Evolutionary conservation across 2,113 vertebrate genomes (phyloP), one percentile per base, ranked within the genome.

Genomic region (Strix uralensis): DNA sequence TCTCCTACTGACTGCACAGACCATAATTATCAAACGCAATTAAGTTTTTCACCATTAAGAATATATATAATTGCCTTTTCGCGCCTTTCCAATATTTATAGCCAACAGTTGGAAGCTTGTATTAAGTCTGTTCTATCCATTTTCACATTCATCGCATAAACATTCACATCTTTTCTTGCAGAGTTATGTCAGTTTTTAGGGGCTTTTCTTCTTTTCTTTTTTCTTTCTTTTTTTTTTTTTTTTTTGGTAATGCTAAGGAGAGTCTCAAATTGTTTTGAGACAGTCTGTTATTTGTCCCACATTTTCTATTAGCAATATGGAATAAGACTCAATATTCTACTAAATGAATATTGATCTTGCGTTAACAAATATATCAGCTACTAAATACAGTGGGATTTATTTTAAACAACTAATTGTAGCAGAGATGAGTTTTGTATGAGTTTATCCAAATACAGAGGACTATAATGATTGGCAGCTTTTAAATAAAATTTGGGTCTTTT

Each of bases 1-100:
- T 6, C 47, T 87, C 73, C 86, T 84, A 59, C 26, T 88, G 89
- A 62, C 81, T 88, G 42, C 54, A 52, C 6, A 88, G 46, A 62
- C 78, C 78, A 29, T 62, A 92, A 95, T 94, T 92, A 91, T 10
- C 19, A 91, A 77, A 70, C 42, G n/a, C 21, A 51, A 7, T 92
- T 44, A 58, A 55, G 13, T 63, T 90, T 61, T 34, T 95, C 74
- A 79, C 46, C 44, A 88, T 66, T 77, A 69, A 61, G 81, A 81
- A 84, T 55, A 92, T 1, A 92, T 23, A 23, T 26, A 70, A 54
- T 55, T 81, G 47, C 29, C 36, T 93, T 88, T 92, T 51, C 3
- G 3, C 2, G 2, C 34, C 46, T 84, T 91, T 80, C 78, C 55
- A 88, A 34, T 89, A 91, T 94, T 85, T 94, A 90, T 77, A 85